Evolutionary conservation across 2,888 invertebrate species (phyloP).

Genomic region (Chorisops tibialis): DNA sequence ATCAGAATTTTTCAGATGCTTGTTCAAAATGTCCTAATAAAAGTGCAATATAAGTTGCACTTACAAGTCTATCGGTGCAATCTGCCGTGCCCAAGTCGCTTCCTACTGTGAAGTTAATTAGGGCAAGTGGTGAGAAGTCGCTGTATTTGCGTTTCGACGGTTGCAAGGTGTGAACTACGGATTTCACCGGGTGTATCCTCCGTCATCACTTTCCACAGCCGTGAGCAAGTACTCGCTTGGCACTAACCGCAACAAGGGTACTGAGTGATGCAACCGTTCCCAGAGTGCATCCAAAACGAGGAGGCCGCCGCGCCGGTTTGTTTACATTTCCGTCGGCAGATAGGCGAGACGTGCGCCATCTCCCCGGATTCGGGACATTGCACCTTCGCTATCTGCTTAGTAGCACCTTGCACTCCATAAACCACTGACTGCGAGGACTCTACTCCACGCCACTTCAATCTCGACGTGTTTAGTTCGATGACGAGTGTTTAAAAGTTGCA

Average conservation of each 20-base stretch:
- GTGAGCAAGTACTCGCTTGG: background rate
- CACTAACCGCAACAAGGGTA: background rate
- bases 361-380: background rate
- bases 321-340: slow-evolving; percentile 4
- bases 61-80: background rate
- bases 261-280: slow-evolving; percentile 16
- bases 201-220: background rate
- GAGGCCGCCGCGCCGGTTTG: slow-evolving; percentile 17
- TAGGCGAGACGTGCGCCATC: too few relatives aligned
- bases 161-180: slow-evolving; percentile 18
- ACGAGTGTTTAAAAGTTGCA: too few relatives aligned
- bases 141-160: background rate
- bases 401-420: slow-evolving; percentile 24
- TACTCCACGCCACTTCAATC: too few relatives aligned
- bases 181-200: background rate
- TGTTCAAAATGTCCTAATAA: background rate
- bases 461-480: too few relatives aligned
- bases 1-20: background rate
- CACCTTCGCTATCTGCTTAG: slow-evolving; percentile 10
- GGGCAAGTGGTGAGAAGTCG: slow-evolving; percentile 1
- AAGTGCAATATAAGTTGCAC: background rate
- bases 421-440: background rate
- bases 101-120: slow-evolving; percentile 15
- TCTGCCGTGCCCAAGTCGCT: background rate
- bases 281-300: background rate